These are phyloP conservation scores for Lepidurus packardi DNA, from an alignment of 1,140 invertebrate genomes.

Conservation along the genomic window DNA sequence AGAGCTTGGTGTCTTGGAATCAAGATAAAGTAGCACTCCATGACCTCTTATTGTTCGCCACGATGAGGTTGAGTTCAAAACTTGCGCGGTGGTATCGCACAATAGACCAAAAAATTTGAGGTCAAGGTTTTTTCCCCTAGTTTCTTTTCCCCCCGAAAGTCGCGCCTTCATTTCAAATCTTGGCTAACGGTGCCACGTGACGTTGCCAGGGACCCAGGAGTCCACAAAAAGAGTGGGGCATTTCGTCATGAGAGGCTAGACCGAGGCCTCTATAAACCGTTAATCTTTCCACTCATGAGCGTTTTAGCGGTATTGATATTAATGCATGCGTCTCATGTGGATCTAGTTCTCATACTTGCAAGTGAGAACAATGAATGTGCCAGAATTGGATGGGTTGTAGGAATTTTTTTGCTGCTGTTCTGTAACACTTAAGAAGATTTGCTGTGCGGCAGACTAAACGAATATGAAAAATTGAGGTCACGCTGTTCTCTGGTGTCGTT, in stretches of 20 bases:
- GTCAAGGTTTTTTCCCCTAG: neutral
- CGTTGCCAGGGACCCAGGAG: neutral
- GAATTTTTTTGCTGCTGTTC: no score
- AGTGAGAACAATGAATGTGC: neutral
- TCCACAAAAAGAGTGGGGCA: neutral
- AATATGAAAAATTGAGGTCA: no score
- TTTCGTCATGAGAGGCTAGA: conserved; percentile 4
- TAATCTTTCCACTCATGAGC: neutral
- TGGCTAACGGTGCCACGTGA: neutral
- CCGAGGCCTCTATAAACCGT: neutral
- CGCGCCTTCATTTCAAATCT: neutral
- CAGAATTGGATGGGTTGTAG: neutral
- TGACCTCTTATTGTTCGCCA: no score
- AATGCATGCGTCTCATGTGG: neutral
- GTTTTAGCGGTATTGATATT: neutral
- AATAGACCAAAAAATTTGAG: neutral
- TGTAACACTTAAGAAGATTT: no score
- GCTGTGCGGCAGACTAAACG: no score
- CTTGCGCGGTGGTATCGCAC: no score
- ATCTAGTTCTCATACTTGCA: neutral
- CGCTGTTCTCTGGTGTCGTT: no score
- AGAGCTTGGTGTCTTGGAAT: no score
- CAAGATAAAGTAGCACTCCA: no score
- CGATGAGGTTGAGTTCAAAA: no score
- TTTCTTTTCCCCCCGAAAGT: neutral